Evolutionary conservation across 2,888 invertebrate species (phyloP).

Genomic region (Gortyna flavago): DNA sequence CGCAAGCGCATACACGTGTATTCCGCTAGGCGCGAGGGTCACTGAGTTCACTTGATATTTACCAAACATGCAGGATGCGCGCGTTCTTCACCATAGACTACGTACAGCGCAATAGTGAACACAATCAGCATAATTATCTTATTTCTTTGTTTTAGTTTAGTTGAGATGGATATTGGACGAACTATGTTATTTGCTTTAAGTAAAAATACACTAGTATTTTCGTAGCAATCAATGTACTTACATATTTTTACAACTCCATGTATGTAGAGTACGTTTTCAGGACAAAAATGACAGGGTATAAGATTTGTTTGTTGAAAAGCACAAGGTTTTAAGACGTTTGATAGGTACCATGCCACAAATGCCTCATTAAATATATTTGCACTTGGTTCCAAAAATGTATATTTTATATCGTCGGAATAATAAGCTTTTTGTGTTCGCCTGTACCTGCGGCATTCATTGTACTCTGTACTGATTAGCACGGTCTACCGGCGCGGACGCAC

Average conservation of each 20-base stretch:
- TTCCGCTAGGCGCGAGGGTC: conserved; percentile 73
- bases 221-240: background rate
- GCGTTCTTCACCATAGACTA: conserved; percentile 65
- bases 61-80: conserved; percentile 82
- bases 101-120: conserved; percentile 47
- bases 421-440: conserved; percentile 56
- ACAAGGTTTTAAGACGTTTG: background rate
- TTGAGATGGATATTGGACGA: background rate
- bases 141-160: conserved; percentile 24
- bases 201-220: background rate
- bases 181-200: background rate
- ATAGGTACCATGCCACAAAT: background rate
- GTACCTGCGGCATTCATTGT: conserved; percentile 71
- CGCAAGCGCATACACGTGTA: conserved; percentile 62
- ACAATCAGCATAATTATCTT: conserved; percentile 11
- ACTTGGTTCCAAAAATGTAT: background rate
- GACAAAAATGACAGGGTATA: background rate
- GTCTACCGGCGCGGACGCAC: conserved; percentile 60
- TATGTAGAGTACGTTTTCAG: background rate
- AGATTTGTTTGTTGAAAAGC: background rate
- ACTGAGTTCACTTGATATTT: conserved; percentile 83
- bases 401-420: background rate
- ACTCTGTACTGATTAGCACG: conserved; percentile 74
- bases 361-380: no score
- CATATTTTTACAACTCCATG: background rate